Base-by-base conservation (phyloP, 2,888 invertebrate genomes). In the Hypsopygia costalis region DNA sequence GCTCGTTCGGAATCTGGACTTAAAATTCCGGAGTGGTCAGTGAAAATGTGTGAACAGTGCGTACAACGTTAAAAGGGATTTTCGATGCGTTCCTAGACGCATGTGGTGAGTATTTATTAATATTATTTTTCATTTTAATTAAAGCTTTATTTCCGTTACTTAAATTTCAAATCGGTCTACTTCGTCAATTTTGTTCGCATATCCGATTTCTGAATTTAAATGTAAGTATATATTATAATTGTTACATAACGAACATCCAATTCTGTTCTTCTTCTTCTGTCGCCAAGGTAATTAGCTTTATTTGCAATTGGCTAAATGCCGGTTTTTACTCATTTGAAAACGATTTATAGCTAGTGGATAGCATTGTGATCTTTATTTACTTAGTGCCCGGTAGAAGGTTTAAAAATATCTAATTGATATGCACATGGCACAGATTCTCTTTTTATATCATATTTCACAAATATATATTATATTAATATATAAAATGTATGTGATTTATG, bases 1-100 rank as follows among this genome's bases (percentile, higher is more conserved):
- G 38, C 36, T 36, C 16, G 22, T 49, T 53, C 48, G 56, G 52
- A 53, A 54, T 50, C 47, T 46, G 43, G 44, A 64, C 57, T 50
- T 37, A 16, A 43, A 44, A 43, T 44, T 40, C 40, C 34, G 21
- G 57, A 54, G 63, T 62, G 76, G 66, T 65, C 47, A 54, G 81
- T 78, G 76, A 75, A 68, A 65, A 85, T 85, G 85, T 85, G 85
- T 76, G 85, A 82, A 42, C 69, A 77, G 77, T 85, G 85, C 55
- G 65, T 75, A 36, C 81, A 80, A 50, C 78, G 85, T 50, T 85
- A 62, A 64, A 46, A 51, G 54, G 72, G 72, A 70, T 73, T 64
- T 67, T 59, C 53, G 57, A 43, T 62, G 64, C 66, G 62, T 58
- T 54, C 33, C 41, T 41, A 32, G 12, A 42, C 68, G 63, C 69